Conservation (phyloP, 37 sponge, comb jelly and placozoan genomes). For the Agelas oroides region DNA sequence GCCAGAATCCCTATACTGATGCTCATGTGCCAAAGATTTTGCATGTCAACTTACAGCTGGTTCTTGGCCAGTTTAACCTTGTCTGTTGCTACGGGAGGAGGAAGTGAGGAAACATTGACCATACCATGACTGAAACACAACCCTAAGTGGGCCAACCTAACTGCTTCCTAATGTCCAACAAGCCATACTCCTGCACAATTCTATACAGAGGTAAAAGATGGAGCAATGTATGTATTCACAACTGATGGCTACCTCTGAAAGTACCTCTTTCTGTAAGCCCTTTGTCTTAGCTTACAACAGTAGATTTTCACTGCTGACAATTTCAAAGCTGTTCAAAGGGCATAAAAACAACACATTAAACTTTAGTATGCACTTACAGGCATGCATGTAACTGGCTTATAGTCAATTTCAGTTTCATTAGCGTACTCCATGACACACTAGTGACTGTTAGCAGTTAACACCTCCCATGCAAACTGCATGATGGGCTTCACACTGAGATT, state of each 20-base stretch:
- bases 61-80: constrained; percentile 26
- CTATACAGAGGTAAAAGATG: constrained; percentile 25
- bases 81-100: constrained; percentile 19
- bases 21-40: too few relatives aligned
- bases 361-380: too few relatives aligned
- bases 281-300: constrained; percentile 35
- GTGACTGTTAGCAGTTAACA: too few relatives aligned
- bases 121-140: background rate
- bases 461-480: too few relatives aligned
- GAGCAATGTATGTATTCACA: background rate
- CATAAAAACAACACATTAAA: too few relatives aligned
- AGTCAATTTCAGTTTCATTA: too few relatives aligned
- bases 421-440: too few relatives aligned
- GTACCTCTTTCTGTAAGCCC: constrained; percentile 69
- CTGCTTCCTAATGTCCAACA: constrained; percentile 56
- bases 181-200: constrained; percentile 77
- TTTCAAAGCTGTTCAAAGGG: constrained; percentile 52
- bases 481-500: too few relatives aligned
- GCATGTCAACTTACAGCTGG: constrained; percentile 38
- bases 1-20: too few relatives aligned
- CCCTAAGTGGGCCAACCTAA: constrained; percentile 14
- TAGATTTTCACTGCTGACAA: constrained; percentile 69
- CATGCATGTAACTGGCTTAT: too few relatives aligned
- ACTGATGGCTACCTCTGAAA: too few relatives aligned
- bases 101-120: background rate